These are phyloP conservation scores for Episyrphus balteatus DNA, from an alignment of 1,140 invertebrate genomes.

Conservation along the genomic window DNA sequence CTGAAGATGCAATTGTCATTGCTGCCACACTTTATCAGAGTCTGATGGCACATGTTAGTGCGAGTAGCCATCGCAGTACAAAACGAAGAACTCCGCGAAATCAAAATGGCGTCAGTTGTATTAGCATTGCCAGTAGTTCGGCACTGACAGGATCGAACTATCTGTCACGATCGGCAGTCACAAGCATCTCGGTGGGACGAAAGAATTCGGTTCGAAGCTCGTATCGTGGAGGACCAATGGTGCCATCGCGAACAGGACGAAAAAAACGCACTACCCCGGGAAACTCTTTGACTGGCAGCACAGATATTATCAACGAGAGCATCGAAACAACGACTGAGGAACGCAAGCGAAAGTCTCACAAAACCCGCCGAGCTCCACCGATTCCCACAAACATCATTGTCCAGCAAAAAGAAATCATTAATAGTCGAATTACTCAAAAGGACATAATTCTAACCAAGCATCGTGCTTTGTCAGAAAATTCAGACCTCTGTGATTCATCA, in stretches of 20 bases:
- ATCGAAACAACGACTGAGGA: constrained; percentile 34
- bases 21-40: constrained; percentile 82
- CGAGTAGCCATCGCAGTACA: constrained; percentile 27
- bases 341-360: constrained; percentile 31
- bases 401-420: not conserved
- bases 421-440: too few relatives aligned
- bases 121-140: constrained; percentile 50
- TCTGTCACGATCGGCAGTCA: constrained; percentile 21
- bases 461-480: too few relatives aligned
- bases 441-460: too few relatives aligned
- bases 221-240: constrained; percentile 7
- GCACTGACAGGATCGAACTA: constrained; percentile 36
- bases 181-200: constrained; percentile 13
- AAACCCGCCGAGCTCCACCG: constrained; percentile 30
- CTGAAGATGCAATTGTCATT: constrained; percentile 81
- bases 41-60: constrained; percentile 61
- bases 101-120: constrained; percentile 57
- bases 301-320: constrained; percentile 38
- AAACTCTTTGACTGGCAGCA: constrained; percentile 47
- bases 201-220: constrained; percentile 30
- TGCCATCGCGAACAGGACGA: constrained; percentile 43
- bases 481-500: too few relatives aligned
- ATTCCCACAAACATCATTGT: constrained; percentile 14
- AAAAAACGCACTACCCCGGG: constrained; percentile 44
- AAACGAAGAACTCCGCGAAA: constrained; percentile 46